Conservation (phyloP, 2,888 invertebrate species). For the Eilema depressum region DNA sequence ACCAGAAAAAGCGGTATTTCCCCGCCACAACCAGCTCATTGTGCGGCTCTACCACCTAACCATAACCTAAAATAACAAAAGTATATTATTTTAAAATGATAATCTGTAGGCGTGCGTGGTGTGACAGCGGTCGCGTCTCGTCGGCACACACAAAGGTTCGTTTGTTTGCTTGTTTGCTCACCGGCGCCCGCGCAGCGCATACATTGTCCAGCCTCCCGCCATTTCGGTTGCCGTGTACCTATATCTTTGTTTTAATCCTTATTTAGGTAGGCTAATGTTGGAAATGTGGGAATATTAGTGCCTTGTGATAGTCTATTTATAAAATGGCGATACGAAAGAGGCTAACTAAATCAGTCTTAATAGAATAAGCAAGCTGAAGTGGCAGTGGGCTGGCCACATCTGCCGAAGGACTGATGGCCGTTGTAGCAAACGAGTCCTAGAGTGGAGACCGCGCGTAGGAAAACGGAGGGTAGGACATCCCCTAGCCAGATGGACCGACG, state of each 20-base stretch:
- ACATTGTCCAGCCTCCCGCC: constrained; percentile 12
- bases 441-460: no score
- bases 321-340: no score
- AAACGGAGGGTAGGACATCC: no score
- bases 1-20: background rate
- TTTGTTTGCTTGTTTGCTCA: constrained; percentile 42
- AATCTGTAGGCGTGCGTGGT: background rate
- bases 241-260: constrained; percentile 18
- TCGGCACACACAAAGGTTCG: constrained; percentile 43
- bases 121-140: constrained; percentile 18
- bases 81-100: constrained; percentile 4
- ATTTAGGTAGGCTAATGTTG: constrained; percentile 2
- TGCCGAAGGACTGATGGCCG: no score
- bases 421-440: no score
- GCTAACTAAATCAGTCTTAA: no score
- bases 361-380: no score
- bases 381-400: no score
- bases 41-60: background rate
- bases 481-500: no score
- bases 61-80: background rate
- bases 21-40: background rate
- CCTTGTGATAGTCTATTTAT: background rate
- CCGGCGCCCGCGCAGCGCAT: constrained; percentile 48
- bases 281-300: background rate
- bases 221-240: constrained; percentile 8